A percentile compares a stretch with the other conserved stretches of the same genome.
phyloP scores from a whole-genome alignment of 1,140 invertebrate species.

The Drosophila funebris region DNA sequence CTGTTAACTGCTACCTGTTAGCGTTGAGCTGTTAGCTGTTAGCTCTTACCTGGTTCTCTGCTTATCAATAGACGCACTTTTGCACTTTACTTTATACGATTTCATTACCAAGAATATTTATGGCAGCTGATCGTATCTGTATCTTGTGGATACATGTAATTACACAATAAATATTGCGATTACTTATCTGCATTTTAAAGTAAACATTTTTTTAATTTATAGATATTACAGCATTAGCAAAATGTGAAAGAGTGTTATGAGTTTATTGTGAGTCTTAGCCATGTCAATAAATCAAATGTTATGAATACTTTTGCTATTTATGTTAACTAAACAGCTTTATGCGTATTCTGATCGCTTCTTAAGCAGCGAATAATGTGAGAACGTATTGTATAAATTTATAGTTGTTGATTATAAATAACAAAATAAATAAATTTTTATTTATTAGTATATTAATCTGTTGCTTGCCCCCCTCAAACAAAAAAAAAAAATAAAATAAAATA shows the following conservation, averaged over 20 bases:
- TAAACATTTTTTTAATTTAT: constrained; percentile 33
- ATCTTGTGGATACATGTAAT: constrained; percentile 7
- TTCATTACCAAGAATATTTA: constrained; percentile 42
- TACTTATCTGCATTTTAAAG: constrained; percentile 31
- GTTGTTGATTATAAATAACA: background rate
- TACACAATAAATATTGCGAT: constrained; percentile 41
- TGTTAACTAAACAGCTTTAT: constrained; percentile 7
- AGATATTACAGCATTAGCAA: constrained; percentile 3
- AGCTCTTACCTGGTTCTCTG: background rate
- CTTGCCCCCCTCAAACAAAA: background rate
- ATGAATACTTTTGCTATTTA: constrained; percentile 4
- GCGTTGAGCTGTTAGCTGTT: constrained; percentile 3
- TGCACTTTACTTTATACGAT: constrained; percentile 21
- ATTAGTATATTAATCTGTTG: background rate
- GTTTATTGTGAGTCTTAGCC: background rate
- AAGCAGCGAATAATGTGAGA: constrained; percentile 9
- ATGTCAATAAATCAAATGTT: constrained; percentile 18
- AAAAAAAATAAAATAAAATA: too few species aligned
- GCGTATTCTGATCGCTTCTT: background rate
- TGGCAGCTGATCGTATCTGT: background rate
- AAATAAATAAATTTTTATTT: constrained; percentile 1
- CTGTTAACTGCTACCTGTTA: background rate
- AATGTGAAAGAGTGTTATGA: too few species aligned
- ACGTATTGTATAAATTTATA: too few species aligned
- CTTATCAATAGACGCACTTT: constrained; percentile 47